A percentile compares a stretch with the other conserved stretches of the same genome.
Conservation (phyloP, 2,113 vertebrate genomes). For the Ciconia boyciana region DNA sequence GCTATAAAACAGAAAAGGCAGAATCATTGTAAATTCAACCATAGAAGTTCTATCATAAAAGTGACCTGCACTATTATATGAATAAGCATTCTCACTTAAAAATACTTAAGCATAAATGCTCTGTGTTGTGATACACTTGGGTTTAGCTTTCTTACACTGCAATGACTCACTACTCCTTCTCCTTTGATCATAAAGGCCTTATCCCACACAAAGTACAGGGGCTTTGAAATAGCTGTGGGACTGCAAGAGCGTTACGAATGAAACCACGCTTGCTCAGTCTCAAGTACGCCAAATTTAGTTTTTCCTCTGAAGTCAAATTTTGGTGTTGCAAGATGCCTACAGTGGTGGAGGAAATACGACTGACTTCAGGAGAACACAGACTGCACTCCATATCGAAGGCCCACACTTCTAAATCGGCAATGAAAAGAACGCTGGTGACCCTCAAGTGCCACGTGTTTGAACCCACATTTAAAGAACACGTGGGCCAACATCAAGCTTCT, state of each 20-base stretch:
- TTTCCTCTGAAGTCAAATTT: neutral
- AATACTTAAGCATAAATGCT: neutral
- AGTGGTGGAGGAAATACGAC: neutral
- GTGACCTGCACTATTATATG: neutral
- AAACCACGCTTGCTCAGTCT: neutral
- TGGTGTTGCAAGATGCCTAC: neutral
- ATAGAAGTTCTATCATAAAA: neutral
- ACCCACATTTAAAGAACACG: neutral
- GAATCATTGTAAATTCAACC: neutral
- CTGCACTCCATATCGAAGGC: neutral
- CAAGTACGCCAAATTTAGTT: neutral
- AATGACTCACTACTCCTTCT: neutral
- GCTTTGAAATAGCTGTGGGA: neutral
- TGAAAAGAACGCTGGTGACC: neutral
- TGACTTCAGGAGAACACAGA: neutral
- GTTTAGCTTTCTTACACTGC: neutral
- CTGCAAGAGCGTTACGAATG: neutral
- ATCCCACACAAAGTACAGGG: neutral
- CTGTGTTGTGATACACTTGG: neutral
- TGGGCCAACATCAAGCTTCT: neutral
- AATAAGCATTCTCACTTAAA: neutral
- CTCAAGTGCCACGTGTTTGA: neutral
- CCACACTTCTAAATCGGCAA: rapidly evolving
- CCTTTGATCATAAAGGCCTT: neutral
- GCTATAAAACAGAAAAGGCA: neutral